Evolutionary conservation across 2,113 vertebrate species (phyloP).

Genomic region (Calonectris borealis): DNA sequence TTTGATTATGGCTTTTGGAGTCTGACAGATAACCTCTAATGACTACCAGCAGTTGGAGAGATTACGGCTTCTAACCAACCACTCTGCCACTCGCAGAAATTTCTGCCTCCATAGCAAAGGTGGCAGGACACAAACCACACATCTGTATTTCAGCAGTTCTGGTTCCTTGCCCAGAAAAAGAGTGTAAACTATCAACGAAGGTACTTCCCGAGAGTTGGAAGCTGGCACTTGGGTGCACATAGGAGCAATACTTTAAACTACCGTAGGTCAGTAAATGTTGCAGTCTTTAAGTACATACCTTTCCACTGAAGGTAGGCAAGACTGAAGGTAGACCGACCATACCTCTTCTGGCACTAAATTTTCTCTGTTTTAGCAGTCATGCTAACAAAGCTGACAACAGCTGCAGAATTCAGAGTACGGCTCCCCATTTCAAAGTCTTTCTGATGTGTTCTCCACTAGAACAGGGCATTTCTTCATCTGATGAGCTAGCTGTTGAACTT

Average conservation of each 20-base stretch:
- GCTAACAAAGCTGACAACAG: background rate
- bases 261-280: background rate
- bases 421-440: background rate
- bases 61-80: background rate
- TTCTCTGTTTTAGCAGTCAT: background rate
- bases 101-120: background rate
- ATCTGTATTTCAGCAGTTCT: background rate
- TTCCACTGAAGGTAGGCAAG: background rate
- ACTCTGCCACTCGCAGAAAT: background rate
- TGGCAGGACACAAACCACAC: background rate
- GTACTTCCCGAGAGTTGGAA: background rate
- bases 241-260: background rate
- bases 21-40: background rate
- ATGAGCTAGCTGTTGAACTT: background rate
- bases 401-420: background rate
- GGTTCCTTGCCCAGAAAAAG: background rate
- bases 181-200: background rate
- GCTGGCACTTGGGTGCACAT: background rate
- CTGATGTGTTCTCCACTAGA: background rate
- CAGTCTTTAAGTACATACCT: background rate
- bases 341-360: background rate
- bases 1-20: background rate
- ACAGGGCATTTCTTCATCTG: background rate
- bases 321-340: accelerated
- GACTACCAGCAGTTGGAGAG: background rate